Percentiles rank a stretch among this genome's conserved stretches.
Evolutionary conservation across 2,113 vertebrate genomes (phyloP).

Genomic region (Grantiella picta): DNA sequence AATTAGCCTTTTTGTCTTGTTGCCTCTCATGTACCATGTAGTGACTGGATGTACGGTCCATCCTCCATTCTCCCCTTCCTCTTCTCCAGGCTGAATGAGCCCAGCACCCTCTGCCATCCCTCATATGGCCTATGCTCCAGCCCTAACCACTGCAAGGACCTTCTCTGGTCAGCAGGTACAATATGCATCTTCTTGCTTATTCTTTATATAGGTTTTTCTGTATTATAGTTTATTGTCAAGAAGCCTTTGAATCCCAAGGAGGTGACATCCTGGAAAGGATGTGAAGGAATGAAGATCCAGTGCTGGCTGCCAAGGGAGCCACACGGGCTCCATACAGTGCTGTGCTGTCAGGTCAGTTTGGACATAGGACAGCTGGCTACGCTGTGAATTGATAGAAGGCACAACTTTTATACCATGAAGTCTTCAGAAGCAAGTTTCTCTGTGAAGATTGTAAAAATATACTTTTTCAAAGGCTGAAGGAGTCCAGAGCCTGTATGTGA

Average conservation of each 20-base stretch:
- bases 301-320: neutral
- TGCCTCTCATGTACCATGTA: neutral
- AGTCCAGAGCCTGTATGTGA: neutral
- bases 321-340: accelerated
- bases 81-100: neutral
- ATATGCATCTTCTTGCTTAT: neutral
- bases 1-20: neutral
- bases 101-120: neutral
- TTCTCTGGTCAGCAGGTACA: neutral
- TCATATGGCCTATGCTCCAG: neutral
- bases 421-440: neutral
- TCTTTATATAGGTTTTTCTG: neutral
- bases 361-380: neutral
- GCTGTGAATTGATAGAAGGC: neutral
- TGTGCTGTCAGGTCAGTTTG: neutral
- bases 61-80: neutral
- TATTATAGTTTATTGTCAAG: neutral
- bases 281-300: neutral
- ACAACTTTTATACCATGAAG: neutral
- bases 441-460: neutral
- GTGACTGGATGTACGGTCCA: neutral
- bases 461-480: neutral
- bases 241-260: neutral
- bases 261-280: neutral
- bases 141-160: neutral